Evolutionary conservation across 2,888 invertebrate species (phyloP).

Genomic region (Ornithoptera alexandrae): DNA sequence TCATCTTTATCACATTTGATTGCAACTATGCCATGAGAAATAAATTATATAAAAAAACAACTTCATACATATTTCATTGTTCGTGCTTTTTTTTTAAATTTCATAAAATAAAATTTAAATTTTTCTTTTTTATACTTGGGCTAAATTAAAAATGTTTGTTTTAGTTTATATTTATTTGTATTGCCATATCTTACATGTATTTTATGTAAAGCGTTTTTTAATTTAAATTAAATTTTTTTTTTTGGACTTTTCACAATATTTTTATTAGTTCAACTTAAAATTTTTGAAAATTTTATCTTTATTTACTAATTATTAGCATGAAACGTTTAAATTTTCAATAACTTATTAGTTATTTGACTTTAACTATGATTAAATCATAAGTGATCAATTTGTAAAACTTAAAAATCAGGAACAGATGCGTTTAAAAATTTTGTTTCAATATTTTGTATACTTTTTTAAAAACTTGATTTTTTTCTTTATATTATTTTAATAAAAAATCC

Average conservation of each 20-base stretch:
- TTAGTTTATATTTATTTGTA: no score
- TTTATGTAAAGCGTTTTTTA: no score
- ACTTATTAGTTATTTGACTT: background rate
- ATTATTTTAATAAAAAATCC: no score
- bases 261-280: background rate
- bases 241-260: background rate
- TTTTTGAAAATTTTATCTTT: background rate
- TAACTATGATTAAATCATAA: background rate
- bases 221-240: background rate
- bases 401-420: no score
- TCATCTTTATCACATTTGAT: constrained; percentile 17
- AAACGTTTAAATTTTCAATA: background rate
- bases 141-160: no score
- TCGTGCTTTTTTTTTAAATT: background rate
- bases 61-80: background rate
- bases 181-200: no score
- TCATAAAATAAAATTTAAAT: no score
- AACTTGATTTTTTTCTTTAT: no score
- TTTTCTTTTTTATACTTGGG: no score
- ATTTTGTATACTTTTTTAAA: no score
- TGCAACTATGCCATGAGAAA: constrained; percentile 7
- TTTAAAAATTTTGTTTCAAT: no score
- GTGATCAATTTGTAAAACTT: background rate
- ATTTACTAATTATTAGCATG: background rate
- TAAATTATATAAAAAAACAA: background rate